These are phyloP conservation scores for Paracanthobrama guichenoti DNA, from an alignment of 2,113 vertebrate species.

Conservation along the genomic window DNA sequence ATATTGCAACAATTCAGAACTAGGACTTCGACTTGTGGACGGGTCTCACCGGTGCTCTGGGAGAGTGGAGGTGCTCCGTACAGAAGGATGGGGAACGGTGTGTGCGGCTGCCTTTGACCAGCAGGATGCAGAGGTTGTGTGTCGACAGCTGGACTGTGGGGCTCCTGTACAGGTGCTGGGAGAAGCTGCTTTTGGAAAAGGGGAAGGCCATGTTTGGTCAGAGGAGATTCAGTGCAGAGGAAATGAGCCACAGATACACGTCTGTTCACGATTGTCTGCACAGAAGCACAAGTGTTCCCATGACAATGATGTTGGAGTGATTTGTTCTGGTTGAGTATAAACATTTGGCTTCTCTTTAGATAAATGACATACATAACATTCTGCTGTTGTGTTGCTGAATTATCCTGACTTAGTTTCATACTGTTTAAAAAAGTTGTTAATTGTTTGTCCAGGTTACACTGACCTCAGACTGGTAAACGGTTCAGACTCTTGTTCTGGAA, in stretches of 20 bases:
- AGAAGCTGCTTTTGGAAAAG: too few species aligned
- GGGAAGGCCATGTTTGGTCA: rapidly evolving
- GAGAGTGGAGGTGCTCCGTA: neutral
- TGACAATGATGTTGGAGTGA: neutral
- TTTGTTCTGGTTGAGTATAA: neutral
- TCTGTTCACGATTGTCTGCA: conserved; percentile 7
- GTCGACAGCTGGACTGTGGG: too few species aligned
- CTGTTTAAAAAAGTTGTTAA: too few species aligned
- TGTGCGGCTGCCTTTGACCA: neutral
- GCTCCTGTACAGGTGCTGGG: too few species aligned
- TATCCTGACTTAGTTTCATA: too few species aligned
- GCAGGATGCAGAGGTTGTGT: too few species aligned
- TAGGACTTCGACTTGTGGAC: neutral
- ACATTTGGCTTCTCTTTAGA: neutral
- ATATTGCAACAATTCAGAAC: neutral
- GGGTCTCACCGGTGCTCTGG: conserved; percentile 39
- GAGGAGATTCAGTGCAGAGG: too few species aligned
- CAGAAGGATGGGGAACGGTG: neutral
- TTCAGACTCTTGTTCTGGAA: neutral
- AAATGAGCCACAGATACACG: neutral
- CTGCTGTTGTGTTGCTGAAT: too few species aligned
- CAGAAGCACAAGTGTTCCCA: neutral
- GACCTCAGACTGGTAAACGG: conserved; percentile 1
- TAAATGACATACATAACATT: too few species aligned
- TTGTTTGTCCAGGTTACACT: neutral